Base-by-base conservation (phyloP, 1,140 invertebrate species). In the Leptopilina boulardi region DNA sequence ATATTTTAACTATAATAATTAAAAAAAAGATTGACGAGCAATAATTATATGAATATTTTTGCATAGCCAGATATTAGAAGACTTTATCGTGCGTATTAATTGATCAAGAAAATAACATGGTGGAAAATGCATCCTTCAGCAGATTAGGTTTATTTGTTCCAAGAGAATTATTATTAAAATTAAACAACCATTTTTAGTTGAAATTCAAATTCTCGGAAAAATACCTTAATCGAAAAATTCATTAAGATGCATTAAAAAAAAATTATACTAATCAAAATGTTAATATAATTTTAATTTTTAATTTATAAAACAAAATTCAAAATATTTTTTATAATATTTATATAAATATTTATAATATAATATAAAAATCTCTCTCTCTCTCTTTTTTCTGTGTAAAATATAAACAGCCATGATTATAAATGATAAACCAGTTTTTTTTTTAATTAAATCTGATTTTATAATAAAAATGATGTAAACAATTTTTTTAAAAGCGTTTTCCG, bases 61-160 rank as follows among this genome's bases (percentile, higher is more conserved):
- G 56, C 56, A 66, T 66, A 66, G 23, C 10, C 23, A 15, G 56
- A 4, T 30, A 30, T 30, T n/a, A n/a, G n/a, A 66, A 26, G 1
- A 11, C 56, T 66, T 66, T 26, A 11, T 59, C n/a, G 13, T n/a
- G 18, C 21, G 19, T 13, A 11, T 59, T 66, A 66, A 66, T 66
- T 23, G 56, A 66, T 66, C 21, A 66, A 51, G 47, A 26, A 66
- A 66, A 66, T 66, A 66, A 26, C 23, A 66, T 30, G 23, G 21
- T 30, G 23, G 11, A 30, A 66, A 66, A 4, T 26, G 21, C 56
- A 30, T 5, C 23, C 23, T 66, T 66, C 56, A 30, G 11, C 2
- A 66, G 23, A 66, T 66, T 66, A 66, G 23, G 56, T 30, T 30
- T 66, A 66, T 66, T 66, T 66, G 21, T 66, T 66, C 56, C 21